These are phyloP conservation scores for Elmis aenea DNA, from an alignment of 2,888 invertebrate genomes.

Conservation along the genomic window DNA sequence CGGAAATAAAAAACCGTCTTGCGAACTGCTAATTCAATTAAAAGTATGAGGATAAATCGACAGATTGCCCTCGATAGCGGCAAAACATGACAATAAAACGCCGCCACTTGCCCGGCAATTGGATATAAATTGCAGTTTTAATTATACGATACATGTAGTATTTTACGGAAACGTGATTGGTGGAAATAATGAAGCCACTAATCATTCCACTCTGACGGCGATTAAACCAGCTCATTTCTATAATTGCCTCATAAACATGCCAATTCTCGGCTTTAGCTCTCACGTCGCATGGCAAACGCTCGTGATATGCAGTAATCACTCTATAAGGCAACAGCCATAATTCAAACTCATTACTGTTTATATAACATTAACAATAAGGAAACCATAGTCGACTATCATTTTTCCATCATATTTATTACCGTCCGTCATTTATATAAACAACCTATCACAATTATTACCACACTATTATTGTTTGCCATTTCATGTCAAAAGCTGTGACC, in stretches of 20 bases:
- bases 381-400: too few relatives aligned
- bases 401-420: too few relatives aligned
- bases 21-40: too few relatives aligned
- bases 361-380: slow-evolving; percentile 16
- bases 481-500: too few relatives aligned
- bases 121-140: slow-evolving; percentile 44
- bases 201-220: slow-evolving; percentile 43
- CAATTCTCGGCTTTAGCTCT: slow-evolving; percentile 35
- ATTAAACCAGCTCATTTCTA: slow-evolving; percentile 46
- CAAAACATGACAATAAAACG: slow-evolving; percentile 35
- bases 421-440: too few relatives aligned
- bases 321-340: slow-evolving; percentile 24
- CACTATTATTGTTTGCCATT: too few relatives aligned
- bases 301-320: slow-evolving; percentile 27
- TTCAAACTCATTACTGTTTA: slow-evolving; percentile 19
- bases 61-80: slow-evolving; percentile 32
- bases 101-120: slow-evolving; percentile 29
- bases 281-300: slow-evolving; percentile 22
- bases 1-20: too few relatives aligned
- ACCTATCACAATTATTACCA: too few relatives aligned
- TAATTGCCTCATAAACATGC: slow-evolving; percentile 47
- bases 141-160: slow-evolving; percentile 42
- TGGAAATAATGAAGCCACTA: slow-evolving; percentile 46
- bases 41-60: too few relatives aligned
- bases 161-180: slow-evolving; percentile 42